These are phyloP conservation scores for Habropoda laboriosa DNA, from an alignment of 1,140 invertebrate species.

Conservation along the genomic window DNA sequence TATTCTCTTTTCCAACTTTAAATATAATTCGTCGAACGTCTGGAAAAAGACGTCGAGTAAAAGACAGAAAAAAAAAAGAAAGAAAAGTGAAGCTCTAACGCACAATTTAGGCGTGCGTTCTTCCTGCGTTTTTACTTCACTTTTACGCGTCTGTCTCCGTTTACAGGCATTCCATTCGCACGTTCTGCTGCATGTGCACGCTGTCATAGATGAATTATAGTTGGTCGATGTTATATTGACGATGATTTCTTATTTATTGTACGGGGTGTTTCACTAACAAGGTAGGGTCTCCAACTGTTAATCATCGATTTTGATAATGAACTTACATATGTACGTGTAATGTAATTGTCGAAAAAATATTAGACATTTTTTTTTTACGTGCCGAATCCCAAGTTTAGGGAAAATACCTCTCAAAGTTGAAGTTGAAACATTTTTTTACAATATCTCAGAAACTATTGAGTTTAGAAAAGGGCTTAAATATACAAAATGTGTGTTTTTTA, in stretches of 20 bases:
- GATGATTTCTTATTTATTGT: not conserved
- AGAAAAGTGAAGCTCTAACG: not conserved
- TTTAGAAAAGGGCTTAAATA: too few relatives aligned
- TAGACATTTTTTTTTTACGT: too few relatives aligned
- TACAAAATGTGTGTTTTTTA: too few relatives aligned
- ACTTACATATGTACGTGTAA: too few relatives aligned
- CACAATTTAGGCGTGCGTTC: conserved; percentile 16
- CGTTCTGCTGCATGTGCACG: conserved; percentile 44
- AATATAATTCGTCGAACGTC: not conserved
- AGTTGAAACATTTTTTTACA: too few relatives aligned
- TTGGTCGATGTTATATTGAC: not conserved
- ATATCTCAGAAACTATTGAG: too few relatives aligned
- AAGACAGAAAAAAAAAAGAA: not conserved
- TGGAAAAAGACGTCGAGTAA: not conserved
- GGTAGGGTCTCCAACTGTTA: too few relatives aligned
- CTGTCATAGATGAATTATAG: conserved; percentile 26
- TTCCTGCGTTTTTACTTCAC: not conserved
- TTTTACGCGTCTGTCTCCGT: not conserved
- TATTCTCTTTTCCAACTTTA: not conserved
- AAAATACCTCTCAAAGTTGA: too few relatives aligned
- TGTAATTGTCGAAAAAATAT: too few relatives aligned
- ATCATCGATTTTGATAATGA: too few relatives aligned
- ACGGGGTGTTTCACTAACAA: not conserved
- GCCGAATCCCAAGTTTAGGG: too few relatives aligned
- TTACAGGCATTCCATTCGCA: conserved; percentile 35